Evolutionary conservation across 2,797 vertebrate genomes (phyloP).

Genomic region (Okamejei kenojei): DNA sequence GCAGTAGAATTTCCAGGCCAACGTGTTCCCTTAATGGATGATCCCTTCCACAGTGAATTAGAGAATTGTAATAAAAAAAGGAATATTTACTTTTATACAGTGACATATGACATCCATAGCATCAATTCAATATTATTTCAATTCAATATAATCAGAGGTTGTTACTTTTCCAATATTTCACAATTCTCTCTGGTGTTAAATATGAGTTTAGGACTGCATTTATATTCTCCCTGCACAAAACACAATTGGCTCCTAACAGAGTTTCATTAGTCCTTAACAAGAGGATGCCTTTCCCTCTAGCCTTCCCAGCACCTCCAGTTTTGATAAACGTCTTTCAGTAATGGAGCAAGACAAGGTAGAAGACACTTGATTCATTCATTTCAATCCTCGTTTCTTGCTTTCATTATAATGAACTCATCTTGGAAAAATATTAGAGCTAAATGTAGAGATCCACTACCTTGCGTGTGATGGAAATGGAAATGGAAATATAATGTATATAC

Average conservation of each 20-base stretch:
- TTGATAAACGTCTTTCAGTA: not conserved
- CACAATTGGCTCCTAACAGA: not conserved
- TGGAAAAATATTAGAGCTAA: not conserved
- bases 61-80: not conserved
- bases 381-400: not conserved
- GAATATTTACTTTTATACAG: no score
- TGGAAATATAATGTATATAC: not conserved
- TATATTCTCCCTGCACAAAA: not conserved
- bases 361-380: not conserved
- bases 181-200: not conserved
- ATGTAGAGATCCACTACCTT: not conserved
- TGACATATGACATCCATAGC: not conserved
- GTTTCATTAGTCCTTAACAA: not conserved
- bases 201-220: not conserved
- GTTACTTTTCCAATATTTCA: not conserved
- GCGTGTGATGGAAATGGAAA: not conserved
- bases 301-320: not conserved
- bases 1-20: not conserved
- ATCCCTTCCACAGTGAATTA: not conserved
- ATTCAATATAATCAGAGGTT: not conserved
- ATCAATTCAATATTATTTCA: not conserved
- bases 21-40: not conserved
- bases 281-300: not conserved
- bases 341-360: not conserved
- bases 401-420: not conserved